Percentiles rank a stretch among this genome's conserved stretches.
Conservation (phyloP, 2,888 invertebrate genomes). For the Glyphotaelius pellucidus region DNA sequence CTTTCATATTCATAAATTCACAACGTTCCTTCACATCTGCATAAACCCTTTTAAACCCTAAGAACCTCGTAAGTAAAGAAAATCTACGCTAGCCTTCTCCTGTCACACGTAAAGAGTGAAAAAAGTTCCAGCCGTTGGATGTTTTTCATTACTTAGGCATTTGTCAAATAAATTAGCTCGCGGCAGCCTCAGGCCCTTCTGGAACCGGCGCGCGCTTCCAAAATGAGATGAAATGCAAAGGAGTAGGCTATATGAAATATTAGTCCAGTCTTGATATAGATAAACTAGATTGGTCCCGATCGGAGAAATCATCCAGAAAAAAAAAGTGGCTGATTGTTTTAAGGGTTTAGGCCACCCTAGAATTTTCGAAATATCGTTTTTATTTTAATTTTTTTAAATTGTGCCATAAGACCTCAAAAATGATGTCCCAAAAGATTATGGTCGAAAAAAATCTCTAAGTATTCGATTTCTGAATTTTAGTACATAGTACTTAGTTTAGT, state of each 20-base stretch:
- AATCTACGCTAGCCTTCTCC: background rate
- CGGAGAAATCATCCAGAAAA: background rate
- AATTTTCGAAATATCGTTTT: too few relatives aligned
- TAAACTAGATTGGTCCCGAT: background rate
- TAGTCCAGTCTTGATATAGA: background rate
- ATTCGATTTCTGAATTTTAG: too few relatives aligned
- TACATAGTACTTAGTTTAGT: too few relatives aligned
- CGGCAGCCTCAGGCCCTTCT: background rate
- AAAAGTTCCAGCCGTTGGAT: background rate
- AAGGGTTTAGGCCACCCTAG: too few relatives aligned
- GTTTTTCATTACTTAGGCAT: background rate
- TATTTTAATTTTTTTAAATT: too few relatives aligned
- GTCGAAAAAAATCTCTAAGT: too few relatives aligned
- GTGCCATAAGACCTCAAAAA: too few relatives aligned
- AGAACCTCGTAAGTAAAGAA: background rate
- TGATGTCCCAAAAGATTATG: too few relatives aligned
- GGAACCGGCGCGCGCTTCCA: background rate
- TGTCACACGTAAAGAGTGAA: background rate
- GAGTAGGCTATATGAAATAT: background rate
- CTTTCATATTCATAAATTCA: background rate
- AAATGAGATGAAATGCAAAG: background rate
- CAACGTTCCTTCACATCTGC: background rate
- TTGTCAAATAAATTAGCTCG: slow-evolving; percentile 23
- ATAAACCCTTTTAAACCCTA: background rate
- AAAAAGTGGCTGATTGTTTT: too few relatives aligned